Evolutionary conservation across 2,888 invertebrate genomes (phyloP), one percentile per base, ranked within the genome.

Genomic region (Scotopteryx bipunctaria): DNA sequence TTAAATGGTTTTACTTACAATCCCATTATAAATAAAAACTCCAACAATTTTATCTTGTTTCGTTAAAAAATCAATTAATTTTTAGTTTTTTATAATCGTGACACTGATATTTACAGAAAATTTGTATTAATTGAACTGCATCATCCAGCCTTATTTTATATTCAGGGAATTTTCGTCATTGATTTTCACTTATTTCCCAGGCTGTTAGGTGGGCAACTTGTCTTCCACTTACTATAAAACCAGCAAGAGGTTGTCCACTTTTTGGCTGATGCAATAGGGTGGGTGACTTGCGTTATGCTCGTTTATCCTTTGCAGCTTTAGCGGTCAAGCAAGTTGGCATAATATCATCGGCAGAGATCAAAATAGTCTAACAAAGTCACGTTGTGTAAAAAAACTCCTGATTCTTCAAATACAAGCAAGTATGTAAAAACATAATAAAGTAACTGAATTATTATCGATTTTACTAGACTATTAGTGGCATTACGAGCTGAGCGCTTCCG

Each of bases 231-330:
- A 59, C 55, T 65, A 69, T 71, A 71, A 77, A 78, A 75, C 64
- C 69, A 52, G 72, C 59, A 66, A 74, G 75, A 79, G 76, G 78
- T 69, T 78, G 76, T 64, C 79, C 67, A 77, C 66, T 78, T 77
- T 51, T 76, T 71, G 82, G 86, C 85, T 88, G 87, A 87, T 86
- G 87, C 87, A 88, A 88, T 83, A 84, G 73, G 72, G 69, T 71
- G 63, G 64, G 66, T 65, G 51, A 59, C 69, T 87, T 86, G 76
- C 86, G 69, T 77, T 71, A 76, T 74, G 68, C 69, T 76, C 73
- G 66, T 76, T 78, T 79, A 73, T 76, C 69, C 69, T 70, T 67
- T 63, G 55, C 64, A 64, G 57, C 48, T 42, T 43, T 38, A 46
- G 53, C 40, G 47, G 62, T 57, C 71, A 66, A 69, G 65, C 73